phyloP scores from a whole-genome alignment of 64 coral and sea anemone genomes.

The Montipora foliosa region DNA sequence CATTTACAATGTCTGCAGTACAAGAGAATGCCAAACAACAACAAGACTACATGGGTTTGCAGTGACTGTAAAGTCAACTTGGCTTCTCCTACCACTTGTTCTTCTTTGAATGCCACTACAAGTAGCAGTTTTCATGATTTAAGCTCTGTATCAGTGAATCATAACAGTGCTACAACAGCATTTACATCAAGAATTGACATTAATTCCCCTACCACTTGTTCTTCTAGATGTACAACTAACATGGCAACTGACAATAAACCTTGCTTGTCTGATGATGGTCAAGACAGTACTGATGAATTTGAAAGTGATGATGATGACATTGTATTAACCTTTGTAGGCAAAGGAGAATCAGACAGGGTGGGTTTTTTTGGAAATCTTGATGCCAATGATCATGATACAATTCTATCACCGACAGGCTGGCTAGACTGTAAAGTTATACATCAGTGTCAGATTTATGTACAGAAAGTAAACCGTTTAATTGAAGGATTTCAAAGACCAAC shows the following conservation, averaged over 20 bases:
- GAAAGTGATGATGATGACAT: constrained; percentile 39
- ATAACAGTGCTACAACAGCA: not conserved
- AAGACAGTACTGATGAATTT: constrained; percentile 53
- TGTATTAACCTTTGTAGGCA: too few species aligned
- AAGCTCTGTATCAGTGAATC: not conserved
- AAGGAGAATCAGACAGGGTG: too few species aligned
- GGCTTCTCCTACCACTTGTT: not conserved
- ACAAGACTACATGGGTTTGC: not conserved
- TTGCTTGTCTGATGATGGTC: constrained; percentile 5
- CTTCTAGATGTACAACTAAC: constrained; percentile 22
- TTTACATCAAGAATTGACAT: not conserved
- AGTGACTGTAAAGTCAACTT: not conserved
- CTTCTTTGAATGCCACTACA: not conserved
- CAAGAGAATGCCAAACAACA: not conserved
- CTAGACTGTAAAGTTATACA: too few species aligned
- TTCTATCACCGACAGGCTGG: too few species aligned
- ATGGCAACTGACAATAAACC: constrained; percentile 9
- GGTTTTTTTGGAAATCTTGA: too few species aligned
- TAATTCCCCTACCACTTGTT: not conserved
- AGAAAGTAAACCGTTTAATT: too few species aligned
- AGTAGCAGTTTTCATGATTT: not conserved
- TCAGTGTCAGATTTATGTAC: too few species aligned
- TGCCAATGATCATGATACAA: too few species aligned
- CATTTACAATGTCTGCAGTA: not conserved
- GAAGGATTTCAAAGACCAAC: too few species aligned